phyloP scores from a whole-genome alignment of 2,888 invertebrate genomes.

The Heliconius erato region DNA sequence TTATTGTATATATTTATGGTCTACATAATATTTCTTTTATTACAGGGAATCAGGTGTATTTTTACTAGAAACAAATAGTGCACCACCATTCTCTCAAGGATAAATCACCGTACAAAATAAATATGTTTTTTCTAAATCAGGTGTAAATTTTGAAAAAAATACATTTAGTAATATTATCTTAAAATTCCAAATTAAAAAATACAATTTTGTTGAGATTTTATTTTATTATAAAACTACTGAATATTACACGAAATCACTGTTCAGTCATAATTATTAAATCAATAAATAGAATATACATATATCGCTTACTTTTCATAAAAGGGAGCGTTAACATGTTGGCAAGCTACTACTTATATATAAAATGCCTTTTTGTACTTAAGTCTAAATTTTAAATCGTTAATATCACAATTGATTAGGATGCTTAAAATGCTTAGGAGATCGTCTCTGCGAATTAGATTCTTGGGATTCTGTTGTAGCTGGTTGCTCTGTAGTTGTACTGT shows the following conservation, averaged over 20 bases:
- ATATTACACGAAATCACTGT: constrained; percentile 45
- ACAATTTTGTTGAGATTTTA: neutral
- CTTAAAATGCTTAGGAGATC: constrained; percentile 72
- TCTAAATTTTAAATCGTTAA: constrained; percentile 52
- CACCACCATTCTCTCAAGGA: constrained; percentile 66
- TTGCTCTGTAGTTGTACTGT: constrained; percentile 66
- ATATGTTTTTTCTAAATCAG: neutral
- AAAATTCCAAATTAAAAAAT: constrained; percentile 26
- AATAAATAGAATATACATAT: constrained; percentile 71
- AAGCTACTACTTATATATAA: constrained; percentile 63
- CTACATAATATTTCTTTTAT: neutral
- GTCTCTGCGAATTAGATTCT: constrained; percentile 58
- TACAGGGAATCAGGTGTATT: constrained; percentile 67
- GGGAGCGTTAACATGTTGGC: constrained; percentile 59
- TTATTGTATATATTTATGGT: too few species aligned
- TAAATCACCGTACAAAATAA: constrained; percentile 48
- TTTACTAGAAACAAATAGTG: constrained; percentile 66
- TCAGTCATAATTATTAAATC: constrained; percentile 63
- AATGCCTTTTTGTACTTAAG: constrained; percentile 78
- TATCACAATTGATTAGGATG: constrained; percentile 84
- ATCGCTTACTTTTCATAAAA: constrained; percentile 47
- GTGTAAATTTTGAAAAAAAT: neutral
- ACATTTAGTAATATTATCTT: neutral
- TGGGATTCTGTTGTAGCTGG: constrained; percentile 57
- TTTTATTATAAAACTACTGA: constrained; percentile 52